Evolutionary conservation across 2,888 invertebrate species (phyloP), one percentile per base, ranked within the genome.

Genomic region (Tinea pellionella): DNA sequence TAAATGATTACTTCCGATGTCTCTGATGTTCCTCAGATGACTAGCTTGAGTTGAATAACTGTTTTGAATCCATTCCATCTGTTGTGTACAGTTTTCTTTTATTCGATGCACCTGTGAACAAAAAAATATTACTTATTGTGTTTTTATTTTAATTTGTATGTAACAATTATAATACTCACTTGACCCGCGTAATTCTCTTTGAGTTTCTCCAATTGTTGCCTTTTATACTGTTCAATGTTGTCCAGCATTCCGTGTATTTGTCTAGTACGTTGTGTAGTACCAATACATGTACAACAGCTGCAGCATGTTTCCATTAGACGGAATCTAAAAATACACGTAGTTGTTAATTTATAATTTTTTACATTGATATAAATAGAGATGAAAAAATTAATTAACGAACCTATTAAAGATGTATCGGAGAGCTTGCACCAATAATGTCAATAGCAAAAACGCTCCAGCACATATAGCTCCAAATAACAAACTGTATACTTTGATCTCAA

Each of bases 101-200:
- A 98, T 96, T 65, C 95, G 90, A 77, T 94, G 93, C 67, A 97
- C 96, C 93, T 59, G 59, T 42, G 24, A 24, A 42, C 24, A 15
- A 1, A 29, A 47, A 47, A 1, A 47, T n/a, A 47, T 15, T 59
- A 32, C 7, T 30, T 57, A 37, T n/a, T 32, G 30, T 29, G 43
- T 59, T 12, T 29, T 9, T 47, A 43, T 12, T 18, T 11, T 16
- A 18, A 43, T 13, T 43, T 9, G 13, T 37, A 42, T 9, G 47
- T 24, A 37, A 37, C 9, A 37, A 37, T 37, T 2, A 9, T 24
- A 41, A 61, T 61, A 67, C 69, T 80, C 71, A 94, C 93, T 90
- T 97, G 97, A 77, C 92, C 92, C 59, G 95, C 93, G 77, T 98
- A 98, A 81, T 97, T 97, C 75, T 97, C 97, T 29, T 96, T 89